A percentile compares a stretch with the other conserved stretches of the same genome.
Conservation (phyloP, 2,888 invertebrate species). For the Coenonympha arcania region DNA sequence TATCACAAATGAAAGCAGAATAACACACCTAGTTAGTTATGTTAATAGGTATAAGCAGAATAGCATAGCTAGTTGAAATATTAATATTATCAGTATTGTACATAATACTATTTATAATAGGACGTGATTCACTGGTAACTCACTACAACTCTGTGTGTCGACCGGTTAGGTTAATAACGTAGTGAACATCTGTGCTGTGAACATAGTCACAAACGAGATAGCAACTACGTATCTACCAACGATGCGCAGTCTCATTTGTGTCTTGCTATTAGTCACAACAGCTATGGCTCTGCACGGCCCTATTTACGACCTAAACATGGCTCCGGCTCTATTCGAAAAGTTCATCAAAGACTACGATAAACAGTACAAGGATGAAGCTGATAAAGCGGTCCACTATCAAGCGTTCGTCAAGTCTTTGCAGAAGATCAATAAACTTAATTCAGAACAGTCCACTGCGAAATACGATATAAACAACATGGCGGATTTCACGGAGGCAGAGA, state of each 20-base stretch:
- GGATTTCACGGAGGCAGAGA: conserved; percentile 39
- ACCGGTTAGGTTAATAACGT: not conserved
- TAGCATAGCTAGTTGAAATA: no score
- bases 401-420: conserved; percentile 36
- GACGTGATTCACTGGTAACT: not conserved
- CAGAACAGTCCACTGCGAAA: conserved; percentile 22
- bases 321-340: conserved; percentile 34
- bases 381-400: conserved; percentile 35
- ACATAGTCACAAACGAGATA: not conserved
- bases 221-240: no score
- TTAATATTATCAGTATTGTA: not conserved
- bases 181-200: not conserved
- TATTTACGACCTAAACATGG: conserved; percentile 35
- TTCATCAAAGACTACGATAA: conserved; percentile 37
- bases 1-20: not conserved
- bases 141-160: not conserved
- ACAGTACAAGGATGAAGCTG: conserved; percentile 39
- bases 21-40: no score
- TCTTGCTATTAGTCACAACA: not conserved
- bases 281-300: conserved; percentile 29
- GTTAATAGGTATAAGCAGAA: no score
- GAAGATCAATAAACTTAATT: conserved; percentile 33
- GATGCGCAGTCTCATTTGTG: conserved; percentile 7
- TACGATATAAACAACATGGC: conserved; percentile 42
- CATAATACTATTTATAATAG: conserved; percentile 1